Evolutionary conservation across 2,888 invertebrate genomes (phyloP), one percentile per base, ranked within the genome.

Genomic region (Cosmorhoe ocellata): DNA sequence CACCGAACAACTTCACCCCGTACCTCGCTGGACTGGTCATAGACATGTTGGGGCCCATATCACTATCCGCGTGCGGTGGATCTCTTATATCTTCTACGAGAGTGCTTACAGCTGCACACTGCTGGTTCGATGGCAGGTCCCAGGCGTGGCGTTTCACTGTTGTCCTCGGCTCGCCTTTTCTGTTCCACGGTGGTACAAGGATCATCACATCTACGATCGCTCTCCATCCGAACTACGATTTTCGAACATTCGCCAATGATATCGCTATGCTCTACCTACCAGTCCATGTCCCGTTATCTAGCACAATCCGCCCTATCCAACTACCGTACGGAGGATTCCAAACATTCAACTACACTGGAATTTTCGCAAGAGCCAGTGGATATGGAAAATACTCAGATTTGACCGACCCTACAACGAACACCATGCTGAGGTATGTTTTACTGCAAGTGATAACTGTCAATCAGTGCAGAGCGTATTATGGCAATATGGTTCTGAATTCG

Each of bases 51-150:
- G 84, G 81, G 10, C 43, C 73, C 2, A 10, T 54, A 0, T 59
- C 68, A 0, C 76, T 74, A 5, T 80, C 84, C 0, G 82, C 79
- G 0, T 86, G 85, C 42, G 86, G 86, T 4, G 84, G 84, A 27
- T 78, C 85, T 0, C 63, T 86, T 3, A 51, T 86, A 3, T 67
- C 79, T 0, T 42, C 65, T 9, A 67, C 63, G 6, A 79, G 76
- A 56, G 67, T 85, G 2, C 54, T 86, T 6, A 85, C 86, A 6
- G 86, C 86, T 1, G 86, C 86, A 7, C 86, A 86, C 58, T 86
- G 86, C 61, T 86, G 84, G 83, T 69, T 61, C 45, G 84, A 84
- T 45, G 84, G 84, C 32, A 59, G 69, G 43, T 66, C 69, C 55
- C 76, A 76, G 59, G 86, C 81, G 4, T 71, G 69, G 66, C 68